Evolutionary conservation across 2,113 vertebrate species (phyloP).

Genomic region (Cygnus buccinator): DNA sequence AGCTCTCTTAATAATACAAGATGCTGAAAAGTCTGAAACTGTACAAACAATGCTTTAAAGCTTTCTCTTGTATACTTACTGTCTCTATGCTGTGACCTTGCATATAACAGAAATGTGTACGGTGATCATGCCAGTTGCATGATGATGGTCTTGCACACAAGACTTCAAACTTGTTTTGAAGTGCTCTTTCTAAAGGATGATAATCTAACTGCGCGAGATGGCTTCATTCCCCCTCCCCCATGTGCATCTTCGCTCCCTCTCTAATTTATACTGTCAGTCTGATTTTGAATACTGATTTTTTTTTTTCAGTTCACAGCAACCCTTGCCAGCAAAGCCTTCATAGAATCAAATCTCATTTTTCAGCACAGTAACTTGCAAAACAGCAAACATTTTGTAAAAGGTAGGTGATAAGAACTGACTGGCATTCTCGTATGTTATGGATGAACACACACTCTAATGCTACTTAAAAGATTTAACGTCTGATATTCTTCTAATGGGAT

Average conservation of each 20-base stretch:
- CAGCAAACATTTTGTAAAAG: background rate
- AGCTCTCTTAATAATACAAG: background rate
- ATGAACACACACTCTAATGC: slow-evolving; percentile 78
- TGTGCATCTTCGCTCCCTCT: background rate
- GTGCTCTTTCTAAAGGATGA: background rate
- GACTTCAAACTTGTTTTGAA: slow-evolving; percentile 4
- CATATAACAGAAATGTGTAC: background rate
- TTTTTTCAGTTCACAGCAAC: background rate
- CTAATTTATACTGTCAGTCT: background rate
- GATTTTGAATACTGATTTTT: background rate
- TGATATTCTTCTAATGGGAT: slow-evolving; percentile 87
- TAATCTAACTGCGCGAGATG: background rate
- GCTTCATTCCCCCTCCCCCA: background rate
- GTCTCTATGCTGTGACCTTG: background rate
- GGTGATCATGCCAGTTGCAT: background rate
- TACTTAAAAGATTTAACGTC: slow-evolving; percentile 85
- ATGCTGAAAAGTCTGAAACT: background rate
- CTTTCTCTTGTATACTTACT: slow-evolving; percentile 23
- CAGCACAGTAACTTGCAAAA: background rate
- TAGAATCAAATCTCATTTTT: background rate
- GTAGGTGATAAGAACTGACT: slow-evolving; percentile 66
- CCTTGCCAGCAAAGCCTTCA: slow-evolving; percentile 1
- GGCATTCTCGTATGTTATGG: slow-evolving; percentile 77
- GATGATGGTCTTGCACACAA: background rate
- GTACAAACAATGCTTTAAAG: background rate